Evolutionary conservation across 2,113 vertebrate genomes (phyloP).

Genomic region (Eubucco bourcierii): DNA sequence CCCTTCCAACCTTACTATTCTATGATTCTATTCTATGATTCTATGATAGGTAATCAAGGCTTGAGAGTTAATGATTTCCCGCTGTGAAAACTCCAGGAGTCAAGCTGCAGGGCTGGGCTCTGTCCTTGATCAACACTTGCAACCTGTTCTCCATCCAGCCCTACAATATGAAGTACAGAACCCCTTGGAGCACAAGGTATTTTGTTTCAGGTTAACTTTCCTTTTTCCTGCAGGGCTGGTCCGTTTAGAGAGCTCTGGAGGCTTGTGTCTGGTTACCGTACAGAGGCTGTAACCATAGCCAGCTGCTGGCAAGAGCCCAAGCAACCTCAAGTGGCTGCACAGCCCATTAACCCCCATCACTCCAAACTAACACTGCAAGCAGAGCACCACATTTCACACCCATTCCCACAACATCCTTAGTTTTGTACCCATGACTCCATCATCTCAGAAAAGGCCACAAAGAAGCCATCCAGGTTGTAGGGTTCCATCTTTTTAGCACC

Average conservation of each 20-base stretch:
- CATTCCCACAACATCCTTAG: background rate
- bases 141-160: background rate
- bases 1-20: no score
- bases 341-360: background rate
- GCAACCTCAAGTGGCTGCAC: background rate
- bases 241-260: background rate
- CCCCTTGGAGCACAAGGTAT: background rate
- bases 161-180: background rate
- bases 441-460: background rate
- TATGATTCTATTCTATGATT: no score
- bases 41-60: conserved; percentile 8
- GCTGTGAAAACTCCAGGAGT: conserved; percentile 25
- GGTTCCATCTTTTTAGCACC: background rate
- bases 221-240: background rate
- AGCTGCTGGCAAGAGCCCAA: background rate
- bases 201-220: background rate
- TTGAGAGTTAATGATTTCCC: conserved; percentile 54
- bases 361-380: background rate
- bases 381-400: background rate
- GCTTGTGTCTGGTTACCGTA: background rate
- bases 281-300: background rate
- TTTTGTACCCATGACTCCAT: background rate
- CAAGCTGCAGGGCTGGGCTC: conserved; percentile 52
- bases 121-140: background rate
- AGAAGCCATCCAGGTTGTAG: background rate